Conservation (phyloP, 2,113 vertebrate genomes). For the Dasyurus viverrinus region DNA sequence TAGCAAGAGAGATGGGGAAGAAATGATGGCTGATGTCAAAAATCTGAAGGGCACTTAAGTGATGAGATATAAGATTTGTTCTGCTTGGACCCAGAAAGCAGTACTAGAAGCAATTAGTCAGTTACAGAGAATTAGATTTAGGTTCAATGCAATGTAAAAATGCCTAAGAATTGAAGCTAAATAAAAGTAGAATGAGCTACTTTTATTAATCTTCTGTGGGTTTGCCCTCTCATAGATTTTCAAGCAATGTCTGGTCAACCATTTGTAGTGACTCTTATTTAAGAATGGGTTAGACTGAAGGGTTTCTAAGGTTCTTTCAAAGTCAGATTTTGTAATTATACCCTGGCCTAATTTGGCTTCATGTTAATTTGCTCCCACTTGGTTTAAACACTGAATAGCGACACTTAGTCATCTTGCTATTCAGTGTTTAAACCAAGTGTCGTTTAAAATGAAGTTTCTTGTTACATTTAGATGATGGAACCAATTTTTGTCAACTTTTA, state of each 20-base stretch:
- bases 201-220: not conserved
- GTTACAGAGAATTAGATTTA: not conserved
- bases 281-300: not conserved
- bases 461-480: not conserved
- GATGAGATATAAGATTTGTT: not conserved
- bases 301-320: not conserved
- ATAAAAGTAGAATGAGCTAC: not conserved
- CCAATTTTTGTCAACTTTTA: not conserved
- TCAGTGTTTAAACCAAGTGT: too few species aligned
- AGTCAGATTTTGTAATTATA: not conserved
- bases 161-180: not conserved
- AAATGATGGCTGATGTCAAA: not conserved
- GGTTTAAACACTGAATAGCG: not conserved
- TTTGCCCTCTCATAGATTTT: not conserved
- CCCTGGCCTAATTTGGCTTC: not conserved
- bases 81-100: not conserved
- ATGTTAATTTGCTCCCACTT: not conserved
- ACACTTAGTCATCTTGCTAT: too few species aligned
- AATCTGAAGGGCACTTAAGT: not conserved
- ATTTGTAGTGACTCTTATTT: not conserved
- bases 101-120: not conserved
- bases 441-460: not conserved
- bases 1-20: not conserved
- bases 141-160: not conserved
- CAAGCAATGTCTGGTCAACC: not conserved